phyloP scores from a whole-genome alignment of 1,140 invertebrate species.

The Sesamia nonagrioides region DNA sequence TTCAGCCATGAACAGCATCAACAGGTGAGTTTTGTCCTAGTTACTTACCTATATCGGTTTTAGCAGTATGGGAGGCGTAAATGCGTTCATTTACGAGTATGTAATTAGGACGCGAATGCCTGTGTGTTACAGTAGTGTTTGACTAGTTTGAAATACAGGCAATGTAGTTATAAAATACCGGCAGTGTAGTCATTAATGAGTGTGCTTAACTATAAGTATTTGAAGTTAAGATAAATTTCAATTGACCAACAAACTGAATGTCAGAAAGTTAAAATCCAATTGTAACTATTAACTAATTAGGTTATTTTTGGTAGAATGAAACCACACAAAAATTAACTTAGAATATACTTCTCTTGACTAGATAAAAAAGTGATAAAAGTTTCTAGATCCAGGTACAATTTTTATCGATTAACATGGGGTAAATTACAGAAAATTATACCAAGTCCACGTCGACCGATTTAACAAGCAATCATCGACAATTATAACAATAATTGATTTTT shows the following conservation, averaged over 20 bases:
- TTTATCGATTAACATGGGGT: slow-evolving; percentile 3
- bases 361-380: not conserved
- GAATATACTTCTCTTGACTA: too few relatives aligned
- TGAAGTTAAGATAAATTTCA: not conserved
- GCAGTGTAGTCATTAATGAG: not conserved
- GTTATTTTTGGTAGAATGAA: too few relatives aligned
- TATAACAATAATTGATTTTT: slow-evolving; percentile 53
- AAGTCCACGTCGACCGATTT: not conserved
- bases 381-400: not conserved
- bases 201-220: not conserved
- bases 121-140: slow-evolving; percentile 1
- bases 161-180: not conserved
- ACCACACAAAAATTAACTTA: too few relatives aligned
- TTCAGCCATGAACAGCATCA: slow-evolving; percentile 84
- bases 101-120: slow-evolving; percentile 9
- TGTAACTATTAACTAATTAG: too few relatives aligned
- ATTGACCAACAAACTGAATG: too few relatives aligned
- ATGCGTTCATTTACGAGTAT: slow-evolving; percentile 7
- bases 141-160: slow-evolving; percentile 8
- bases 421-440: slow-evolving; percentile 5
- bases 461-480: slow-evolving; percentile 50
- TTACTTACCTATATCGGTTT: slow-evolving; percentile 29
- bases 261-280: too few relatives aligned
- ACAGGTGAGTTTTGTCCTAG: slow-evolving; percentile 76
- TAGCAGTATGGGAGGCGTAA: not conserved